Conservation (phyloP, 2,113 vertebrate genomes). For the Pan paniscus region DNA sequence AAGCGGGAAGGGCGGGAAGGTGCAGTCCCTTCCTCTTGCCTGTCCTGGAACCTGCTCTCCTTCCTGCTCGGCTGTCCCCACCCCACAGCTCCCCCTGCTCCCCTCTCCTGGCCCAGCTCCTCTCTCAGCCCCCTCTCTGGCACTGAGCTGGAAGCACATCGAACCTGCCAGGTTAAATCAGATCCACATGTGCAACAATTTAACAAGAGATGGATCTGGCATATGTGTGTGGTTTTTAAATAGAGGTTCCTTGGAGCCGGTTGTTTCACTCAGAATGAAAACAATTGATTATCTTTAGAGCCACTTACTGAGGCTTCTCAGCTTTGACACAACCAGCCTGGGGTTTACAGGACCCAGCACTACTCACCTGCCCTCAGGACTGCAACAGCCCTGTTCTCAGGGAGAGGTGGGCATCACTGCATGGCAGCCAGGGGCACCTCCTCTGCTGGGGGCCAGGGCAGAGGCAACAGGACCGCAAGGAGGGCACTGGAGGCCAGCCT, state of each 20-base stretch:
- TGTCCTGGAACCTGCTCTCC: neutral
- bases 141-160: slow-evolving; percentile 30
- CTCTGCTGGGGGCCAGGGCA: neutral
- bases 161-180: slow-evolving; percentile 74
- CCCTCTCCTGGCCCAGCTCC: neutral
- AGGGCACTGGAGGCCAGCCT: neutral
- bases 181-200: slow-evolving; percentile 56
- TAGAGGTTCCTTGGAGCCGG: slow-evolving; percentile 56
- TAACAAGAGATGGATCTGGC: slow-evolving; percentile 62
- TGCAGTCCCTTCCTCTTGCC: neutral
- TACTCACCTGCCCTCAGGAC: neutral
- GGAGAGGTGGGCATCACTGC: neutral
- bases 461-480: neutral
- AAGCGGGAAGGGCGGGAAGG: neutral
- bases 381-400: neutral
- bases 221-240: slow-evolving; percentile 55
- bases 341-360: neutral
- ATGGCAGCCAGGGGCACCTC: fast-evolving
- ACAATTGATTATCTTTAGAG: slow-evolving; percentile 80
- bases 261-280: slow-evolving; percentile 75
- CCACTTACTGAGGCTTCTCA: slow-evolving; percentile 50
- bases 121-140: neutral
- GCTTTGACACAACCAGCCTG: neutral
- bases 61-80: slow-evolving; percentile 52
- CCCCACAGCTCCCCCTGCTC: neutral